Evolutionary conservation across 2,888 invertebrate species (phyloP).

Genomic region (Epinotia brunnichana): DNA sequence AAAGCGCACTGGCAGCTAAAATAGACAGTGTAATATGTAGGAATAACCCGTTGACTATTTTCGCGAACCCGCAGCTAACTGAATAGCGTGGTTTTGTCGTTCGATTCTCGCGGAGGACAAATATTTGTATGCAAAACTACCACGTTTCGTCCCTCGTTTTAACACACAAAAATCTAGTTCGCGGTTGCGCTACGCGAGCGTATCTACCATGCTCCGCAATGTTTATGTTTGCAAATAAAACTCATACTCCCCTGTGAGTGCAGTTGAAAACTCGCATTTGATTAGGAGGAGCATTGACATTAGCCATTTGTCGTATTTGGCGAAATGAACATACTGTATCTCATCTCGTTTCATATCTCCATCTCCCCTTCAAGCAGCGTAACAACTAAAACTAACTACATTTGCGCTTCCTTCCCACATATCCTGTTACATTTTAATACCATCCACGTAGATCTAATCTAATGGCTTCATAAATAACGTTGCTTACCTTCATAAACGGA

Average conservation of each 20-base stretch:
- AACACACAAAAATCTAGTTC: constrained; percentile 37
- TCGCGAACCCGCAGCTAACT: constrained; percentile 28
- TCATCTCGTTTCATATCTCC: not conserved
- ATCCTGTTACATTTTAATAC: constrained; percentile 11
- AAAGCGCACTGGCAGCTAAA: not conserved
- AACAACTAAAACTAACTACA: constrained; percentile 19
- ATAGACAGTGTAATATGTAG: not conserved
- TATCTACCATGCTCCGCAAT: constrained; percentile 21
- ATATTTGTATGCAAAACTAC: constrained; percentile 40
- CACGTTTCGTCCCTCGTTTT: constrained; percentile 28
- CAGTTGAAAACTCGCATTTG: constrained; percentile 20
- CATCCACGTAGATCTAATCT: constrained; percentile 18
- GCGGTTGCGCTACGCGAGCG: constrained; percentile 15
- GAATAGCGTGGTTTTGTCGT: constrained; percentile 30
- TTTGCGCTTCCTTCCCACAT: constrained; percentile 4
- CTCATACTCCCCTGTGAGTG: constrained; percentile 24
- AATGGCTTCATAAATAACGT: constrained; percentile 35
- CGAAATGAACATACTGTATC: constrained; percentile 3
- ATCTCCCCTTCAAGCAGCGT: constrained; percentile 4
- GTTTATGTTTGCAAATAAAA: constrained; percentile 36
- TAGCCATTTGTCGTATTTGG: constrained; percentile 15
- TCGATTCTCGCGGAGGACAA: constrained; percentile 29
- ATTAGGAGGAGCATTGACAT: constrained; percentile 15
- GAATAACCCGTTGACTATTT: constrained; percentile 9
- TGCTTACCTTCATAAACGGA: constrained; percentile 45